Evolutionary conservation across 2,797 vertebrate genomes (phyloP).

Genomic region (Limnodromus scolopaceus): DNA sequence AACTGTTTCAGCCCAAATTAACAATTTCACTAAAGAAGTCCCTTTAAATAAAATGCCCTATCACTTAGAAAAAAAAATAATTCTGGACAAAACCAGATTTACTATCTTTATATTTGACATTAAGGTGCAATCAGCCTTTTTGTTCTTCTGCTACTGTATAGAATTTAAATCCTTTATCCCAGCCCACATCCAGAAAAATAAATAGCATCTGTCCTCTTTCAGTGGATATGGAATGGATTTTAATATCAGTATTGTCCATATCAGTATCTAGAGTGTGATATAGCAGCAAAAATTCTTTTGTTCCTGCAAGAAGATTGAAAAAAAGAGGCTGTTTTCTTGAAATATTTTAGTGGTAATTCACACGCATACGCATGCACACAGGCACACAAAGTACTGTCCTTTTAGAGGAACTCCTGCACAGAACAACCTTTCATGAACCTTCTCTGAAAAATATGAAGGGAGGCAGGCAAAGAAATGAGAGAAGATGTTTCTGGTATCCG

Average conservation of each 20-base stretch:
- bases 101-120: neutral
- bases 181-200: neutral
- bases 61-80: neutral
- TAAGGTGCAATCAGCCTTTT: neutral
- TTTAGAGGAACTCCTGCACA: neutral
- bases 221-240: neutral
- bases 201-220: neutral
- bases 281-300: neutral
- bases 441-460: neutral
- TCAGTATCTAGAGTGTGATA: neutral
- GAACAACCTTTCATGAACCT: neutral
- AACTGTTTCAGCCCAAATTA: neutral
- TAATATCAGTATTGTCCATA: neutral
- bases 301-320: neutral
- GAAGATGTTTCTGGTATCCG: neutral
- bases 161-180: neutral
- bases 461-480: neutral
- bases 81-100: neutral
- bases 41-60: accelerated
- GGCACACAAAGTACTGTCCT: neutral
- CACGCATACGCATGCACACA: accelerated
- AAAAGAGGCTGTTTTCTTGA: neutral
- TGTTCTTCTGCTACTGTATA: neutral
- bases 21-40: neutral
- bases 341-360: neutral